phyloP scores from a whole-genome alignment of 53 echinoderm and acorn worm species.

The Glandiceps talaboti region DNA sequence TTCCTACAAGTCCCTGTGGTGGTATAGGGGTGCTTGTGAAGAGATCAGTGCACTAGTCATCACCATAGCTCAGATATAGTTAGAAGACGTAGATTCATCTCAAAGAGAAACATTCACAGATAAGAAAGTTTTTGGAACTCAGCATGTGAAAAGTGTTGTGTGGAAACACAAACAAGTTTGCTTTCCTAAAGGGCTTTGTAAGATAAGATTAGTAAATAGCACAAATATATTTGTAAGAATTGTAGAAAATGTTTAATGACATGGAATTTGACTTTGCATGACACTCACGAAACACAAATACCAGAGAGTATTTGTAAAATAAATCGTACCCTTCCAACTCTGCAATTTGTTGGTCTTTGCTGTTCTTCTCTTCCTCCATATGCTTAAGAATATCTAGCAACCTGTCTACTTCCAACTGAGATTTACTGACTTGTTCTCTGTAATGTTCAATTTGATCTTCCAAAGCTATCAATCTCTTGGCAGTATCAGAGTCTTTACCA shows the following conservation, averaged over 20 bases:
- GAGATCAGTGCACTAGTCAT: too few species aligned
- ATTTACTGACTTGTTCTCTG: slow-evolving; percentile 64
- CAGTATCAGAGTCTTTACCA: slow-evolving; percentile 21
- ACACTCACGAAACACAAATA: neutral
- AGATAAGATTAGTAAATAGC: neutral
- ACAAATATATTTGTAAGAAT: neutral
- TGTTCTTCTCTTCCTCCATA: slow-evolving; percentile 93
- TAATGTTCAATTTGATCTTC: slow-evolving; percentile 31
- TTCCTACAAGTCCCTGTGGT: too few species aligned
- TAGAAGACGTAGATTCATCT: too few species aligned
- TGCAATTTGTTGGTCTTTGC: slow-evolving; percentile 73
- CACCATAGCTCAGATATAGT: too few species aligned
- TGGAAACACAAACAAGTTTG: too few species aligned
- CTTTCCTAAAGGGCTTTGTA: too few species aligned
- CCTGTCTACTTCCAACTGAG: slow-evolving; percentile 91
- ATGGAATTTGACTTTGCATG: neutral
- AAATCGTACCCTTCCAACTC: slow-evolving; percentile 70
- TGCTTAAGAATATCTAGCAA: slow-evolving; percentile 97
- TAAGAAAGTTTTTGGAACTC: too few species aligned
- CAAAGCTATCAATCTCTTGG: slow-evolving; percentile 37
- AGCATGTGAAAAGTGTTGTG: too few species aligned
- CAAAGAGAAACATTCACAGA: too few species aligned
- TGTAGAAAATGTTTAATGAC: neutral
- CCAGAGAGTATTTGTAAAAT: neutral
- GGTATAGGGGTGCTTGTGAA: too few species aligned